phyloP scores from a whole-genome alignment of 2,797 vertebrate genomes.

The Cryptoblepharus egeriae region DNA sequence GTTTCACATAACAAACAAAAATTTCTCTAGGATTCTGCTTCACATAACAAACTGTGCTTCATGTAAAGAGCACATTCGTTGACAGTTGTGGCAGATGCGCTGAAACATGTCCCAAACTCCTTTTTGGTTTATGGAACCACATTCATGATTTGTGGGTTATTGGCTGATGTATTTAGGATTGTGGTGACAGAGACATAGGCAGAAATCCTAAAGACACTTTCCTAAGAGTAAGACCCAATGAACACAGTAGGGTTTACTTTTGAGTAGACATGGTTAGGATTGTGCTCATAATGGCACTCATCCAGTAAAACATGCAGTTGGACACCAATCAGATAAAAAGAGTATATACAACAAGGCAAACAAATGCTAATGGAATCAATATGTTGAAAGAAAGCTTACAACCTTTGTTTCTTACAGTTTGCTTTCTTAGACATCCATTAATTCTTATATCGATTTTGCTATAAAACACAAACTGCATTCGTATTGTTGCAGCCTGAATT shows the following conservation, averaged over 20 bases:
- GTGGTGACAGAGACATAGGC: constrained; percentile 10
- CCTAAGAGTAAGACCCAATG: too few species aligned
- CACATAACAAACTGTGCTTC: too few species aligned
- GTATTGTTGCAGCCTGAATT: constrained; percentile 60
- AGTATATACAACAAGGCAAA: constrained; percentile 20
- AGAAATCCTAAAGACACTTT: too few species aligned
- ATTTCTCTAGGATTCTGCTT: too few species aligned
- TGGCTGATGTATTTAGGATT: constrained; percentile 1
- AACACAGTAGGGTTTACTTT: too few species aligned
- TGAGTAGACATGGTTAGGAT: too few species aligned
- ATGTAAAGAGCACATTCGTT: too few species aligned
- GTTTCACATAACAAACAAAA: too few species aligned
- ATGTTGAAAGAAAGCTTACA: constrained; percentile 40
- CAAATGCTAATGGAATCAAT: constrained; percentile 59
- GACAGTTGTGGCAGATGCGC: too few species aligned
- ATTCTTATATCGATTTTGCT: constrained; percentile 81
- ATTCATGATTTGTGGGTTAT: not conserved
- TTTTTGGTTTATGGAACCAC: not conserved
- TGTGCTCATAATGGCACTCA: constrained; percentile 24
- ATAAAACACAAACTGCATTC: constrained; percentile 74
- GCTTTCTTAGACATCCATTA: constrained; percentile 75
- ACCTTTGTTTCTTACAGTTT: constrained; percentile 64
- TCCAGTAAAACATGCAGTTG: constrained; percentile 44
- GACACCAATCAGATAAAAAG: constrained; percentile 62
- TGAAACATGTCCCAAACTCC: not conserved